Evolutionary conservation across 2,797 vertebrate species (phyloP).

Genomic region (Syncerus caffer): DNA sequence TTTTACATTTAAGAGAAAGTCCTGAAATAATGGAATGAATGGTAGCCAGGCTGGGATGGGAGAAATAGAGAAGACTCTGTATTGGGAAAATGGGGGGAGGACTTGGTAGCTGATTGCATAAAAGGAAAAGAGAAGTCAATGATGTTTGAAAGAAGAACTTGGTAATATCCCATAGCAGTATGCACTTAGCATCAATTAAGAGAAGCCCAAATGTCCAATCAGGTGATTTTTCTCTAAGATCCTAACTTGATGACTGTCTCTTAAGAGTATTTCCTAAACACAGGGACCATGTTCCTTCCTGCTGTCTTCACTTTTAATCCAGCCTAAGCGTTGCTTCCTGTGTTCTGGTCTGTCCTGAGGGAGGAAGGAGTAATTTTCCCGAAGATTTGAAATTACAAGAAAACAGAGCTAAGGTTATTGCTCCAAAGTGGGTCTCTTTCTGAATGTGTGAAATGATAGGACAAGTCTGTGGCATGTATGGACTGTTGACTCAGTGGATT

Average conservation of each 20-base stretch:
- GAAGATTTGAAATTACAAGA: background rate
- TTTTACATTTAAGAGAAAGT: background rate
- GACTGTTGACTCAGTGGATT: background rate
- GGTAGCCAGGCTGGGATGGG: background rate
- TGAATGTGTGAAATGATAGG: background rate
- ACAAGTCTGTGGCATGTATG: rapidly evolving
- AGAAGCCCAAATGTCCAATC: background rate
- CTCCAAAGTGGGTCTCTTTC: background rate
- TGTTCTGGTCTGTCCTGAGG: background rate
- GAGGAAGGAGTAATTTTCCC: background rate
- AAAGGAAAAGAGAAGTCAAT: background rate
- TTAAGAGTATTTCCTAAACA: background rate
- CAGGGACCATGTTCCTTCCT: background rate
- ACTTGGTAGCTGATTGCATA: background rate
- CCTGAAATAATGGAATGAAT: background rate
- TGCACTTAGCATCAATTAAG: background rate
- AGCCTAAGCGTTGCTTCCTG: background rate
- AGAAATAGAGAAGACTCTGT: background rate
- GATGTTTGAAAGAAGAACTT: background rate
- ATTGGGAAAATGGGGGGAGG: background rate
- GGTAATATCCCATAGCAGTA: background rate
- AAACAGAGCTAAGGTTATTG: background rate
- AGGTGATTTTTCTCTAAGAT: background rate
- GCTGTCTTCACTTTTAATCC: background rate
- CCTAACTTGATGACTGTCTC: background rate